These are phyloP conservation scores for Hirtodrosophila confusa DNA, from an alignment of 2,888 invertebrate species.

Conservation along the genomic window DNA sequence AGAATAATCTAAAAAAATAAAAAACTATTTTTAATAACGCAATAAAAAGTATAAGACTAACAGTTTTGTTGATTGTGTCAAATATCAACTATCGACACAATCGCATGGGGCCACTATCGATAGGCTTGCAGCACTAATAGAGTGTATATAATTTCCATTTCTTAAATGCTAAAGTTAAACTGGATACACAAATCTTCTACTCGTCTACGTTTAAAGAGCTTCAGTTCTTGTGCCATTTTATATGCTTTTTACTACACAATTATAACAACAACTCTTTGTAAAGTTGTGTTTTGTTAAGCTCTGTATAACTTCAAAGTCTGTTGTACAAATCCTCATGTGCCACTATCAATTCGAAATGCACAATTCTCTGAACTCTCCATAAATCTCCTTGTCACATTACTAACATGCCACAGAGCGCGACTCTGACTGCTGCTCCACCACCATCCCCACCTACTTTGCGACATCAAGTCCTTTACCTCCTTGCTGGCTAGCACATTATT, in stretches of 20 bases:
- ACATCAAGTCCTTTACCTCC: constrained; percentile 12
- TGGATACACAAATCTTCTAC: too few relatives aligned
- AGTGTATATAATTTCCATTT: too few relatives aligned
- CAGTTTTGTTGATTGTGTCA: too few relatives aligned
- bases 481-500: constrained; percentile 51
- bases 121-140: too few relatives aligned
- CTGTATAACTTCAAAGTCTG: constrained; percentile 23
- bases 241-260: neutral
- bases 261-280: neutral
- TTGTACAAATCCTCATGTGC: constrained; percentile 53
- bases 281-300: constrained; percentile 1
- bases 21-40: too few relatives aligned
- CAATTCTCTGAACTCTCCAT: constrained; percentile 58
- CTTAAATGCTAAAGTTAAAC: too few relatives aligned
- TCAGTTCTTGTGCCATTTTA: too few relatives aligned
- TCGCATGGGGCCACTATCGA: too few relatives aligned
- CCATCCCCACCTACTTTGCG: constrained; percentile 1
- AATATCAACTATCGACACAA: too few relatives aligned
- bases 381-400: constrained; percentile 65
- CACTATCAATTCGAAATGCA: constrained; percentile 70
- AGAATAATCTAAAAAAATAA: too few relatives aligned
- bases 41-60: too few relatives aligned
- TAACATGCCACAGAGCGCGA: constrained; percentile 51
- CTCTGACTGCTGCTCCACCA: constrained; percentile 6
- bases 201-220: too few relatives aligned